phyloP scores from a whole-genome alignment of 2,888 invertebrate genomes.

The Elmis aenea region DNA sequence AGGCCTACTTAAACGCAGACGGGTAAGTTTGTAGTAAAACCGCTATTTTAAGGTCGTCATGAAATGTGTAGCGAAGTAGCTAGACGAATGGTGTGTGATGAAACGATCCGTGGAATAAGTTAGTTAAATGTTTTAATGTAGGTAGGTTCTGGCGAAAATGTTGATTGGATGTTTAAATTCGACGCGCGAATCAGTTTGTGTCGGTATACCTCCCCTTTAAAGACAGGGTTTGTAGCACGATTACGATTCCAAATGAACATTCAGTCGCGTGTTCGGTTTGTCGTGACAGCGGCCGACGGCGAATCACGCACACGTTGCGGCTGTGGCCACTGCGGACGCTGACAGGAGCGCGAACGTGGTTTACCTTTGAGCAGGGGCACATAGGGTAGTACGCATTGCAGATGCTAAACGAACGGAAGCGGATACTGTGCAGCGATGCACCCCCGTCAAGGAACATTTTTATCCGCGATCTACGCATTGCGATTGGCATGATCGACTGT shows the following conservation, averaged over 20 bases:
- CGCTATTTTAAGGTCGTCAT: no score
- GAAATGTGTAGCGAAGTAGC: no score
- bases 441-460: no score
- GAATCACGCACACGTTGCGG: constrained; percentile 33
- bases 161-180: constrained; percentile 25
- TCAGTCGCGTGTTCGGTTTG: constrained; percentile 36
- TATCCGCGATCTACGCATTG: constrained; percentile 25
- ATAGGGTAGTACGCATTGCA: constrained; percentile 30
- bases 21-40: no score
- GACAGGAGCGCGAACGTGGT: constrained; percentile 19
- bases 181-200: constrained; percentile 25
- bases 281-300: constrained; percentile 31
- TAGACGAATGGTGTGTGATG: no score
- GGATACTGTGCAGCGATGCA: no score
- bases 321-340: constrained; percentile 27
- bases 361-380: constrained; percentile 12
- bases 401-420: constrained; percentile 24
- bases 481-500: constrained; percentile 28
- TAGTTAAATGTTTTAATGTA: constrained; percentile 3
- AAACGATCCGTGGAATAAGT: constrained; percentile 11
- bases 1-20: no score
- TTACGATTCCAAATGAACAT: constrained; percentile 35
- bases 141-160: constrained; percentile 22
- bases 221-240: constrained; percentile 25
- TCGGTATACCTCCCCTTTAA: constrained; percentile 21